Percentiles rank a stretch among this genome's conserved stretches.
These are phyloP conservation scores for Heterocephalus glaber DNA, from an alignment of 2,113 vertebrate genomes.

Conservation along the genomic window DNA sequence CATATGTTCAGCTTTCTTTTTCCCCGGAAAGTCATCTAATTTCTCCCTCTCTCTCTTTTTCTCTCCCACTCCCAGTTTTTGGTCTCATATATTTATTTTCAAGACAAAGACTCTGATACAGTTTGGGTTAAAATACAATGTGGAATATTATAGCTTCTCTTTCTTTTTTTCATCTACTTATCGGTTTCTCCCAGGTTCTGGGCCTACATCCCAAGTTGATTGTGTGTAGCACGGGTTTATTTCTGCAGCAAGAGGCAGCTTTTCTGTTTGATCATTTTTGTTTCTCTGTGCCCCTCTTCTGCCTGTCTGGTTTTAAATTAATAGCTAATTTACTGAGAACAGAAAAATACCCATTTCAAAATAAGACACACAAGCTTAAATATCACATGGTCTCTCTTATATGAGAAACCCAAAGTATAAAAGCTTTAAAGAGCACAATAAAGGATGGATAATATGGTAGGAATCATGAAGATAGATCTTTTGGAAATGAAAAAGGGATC, in stretches of 20 bases:
- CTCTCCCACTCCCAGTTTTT: not conserved
- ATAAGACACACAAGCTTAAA: not conserved
- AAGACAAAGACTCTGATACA: not conserved
- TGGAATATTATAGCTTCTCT: not conserved
- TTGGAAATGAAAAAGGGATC: not conserved
- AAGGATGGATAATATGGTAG: not conserved
- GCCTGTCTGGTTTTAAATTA: not conserved
- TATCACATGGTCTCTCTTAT: not conserved
- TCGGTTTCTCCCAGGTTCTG: not conserved
- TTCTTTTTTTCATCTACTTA: not conserved
- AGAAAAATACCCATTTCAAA: not conserved
- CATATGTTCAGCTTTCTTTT: not conserved
- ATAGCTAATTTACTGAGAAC: not conserved
- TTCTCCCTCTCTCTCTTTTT: not conserved
- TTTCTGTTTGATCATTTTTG: not conserved
- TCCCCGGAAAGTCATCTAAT: conserved; percentile 4
- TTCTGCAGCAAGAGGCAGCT: not conserved
- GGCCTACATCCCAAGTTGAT: not conserved
- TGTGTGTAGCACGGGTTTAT: not conserved
- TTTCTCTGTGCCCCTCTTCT: not conserved
- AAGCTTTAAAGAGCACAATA: not conserved
- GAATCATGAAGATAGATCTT: not conserved
- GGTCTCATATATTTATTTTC: not conserved
- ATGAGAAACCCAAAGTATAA: not conserved
- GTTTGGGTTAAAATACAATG: not conserved